Conservation (phyloP, 1,140 invertebrate genomes). For the Rhopalosiphum padi region DNA sequence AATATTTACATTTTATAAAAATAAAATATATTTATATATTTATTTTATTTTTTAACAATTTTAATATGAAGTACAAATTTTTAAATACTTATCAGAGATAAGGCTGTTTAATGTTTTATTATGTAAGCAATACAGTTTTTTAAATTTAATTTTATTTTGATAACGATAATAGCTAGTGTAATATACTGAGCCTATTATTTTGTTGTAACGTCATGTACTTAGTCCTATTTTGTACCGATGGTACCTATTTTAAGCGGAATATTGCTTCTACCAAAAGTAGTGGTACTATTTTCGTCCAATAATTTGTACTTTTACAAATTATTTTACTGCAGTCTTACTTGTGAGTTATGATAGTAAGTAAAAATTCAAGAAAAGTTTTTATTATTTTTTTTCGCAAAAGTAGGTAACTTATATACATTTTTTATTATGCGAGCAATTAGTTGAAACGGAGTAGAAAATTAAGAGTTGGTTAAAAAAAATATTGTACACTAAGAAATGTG, state of each 20-base stretch:
- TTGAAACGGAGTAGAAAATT: background rate
- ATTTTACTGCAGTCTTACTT: background rate
- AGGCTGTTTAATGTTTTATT: background rate
- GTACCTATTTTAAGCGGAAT: background rate
- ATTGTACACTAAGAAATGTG: background rate
- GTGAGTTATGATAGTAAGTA: background rate
- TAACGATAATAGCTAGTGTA: background rate
- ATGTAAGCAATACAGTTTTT: background rate
- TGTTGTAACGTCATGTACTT: background rate
- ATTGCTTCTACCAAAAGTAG: background rate
- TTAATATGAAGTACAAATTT: background rate
- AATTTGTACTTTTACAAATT: background rate
- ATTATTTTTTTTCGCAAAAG: background rate
- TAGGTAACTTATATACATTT: background rate
- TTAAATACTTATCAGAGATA: background rate
- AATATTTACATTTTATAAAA: background rate
- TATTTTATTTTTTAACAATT: too few relatives aligned
- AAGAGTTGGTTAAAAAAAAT: background rate
- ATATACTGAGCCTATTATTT: background rate
- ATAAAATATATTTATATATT: too few relatives aligned
- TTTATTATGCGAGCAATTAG: background rate
- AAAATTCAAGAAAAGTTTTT: background rate
- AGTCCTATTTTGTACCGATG: background rate
- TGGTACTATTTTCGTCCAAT: background rate
- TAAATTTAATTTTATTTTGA: background rate